A percentile compares a stretch with the other conserved stretches of the same genome.
Evolutionary conservation across 2,888 invertebrate genomes (phyloP).

Genomic region (Campaea margaritaria): DNA sequence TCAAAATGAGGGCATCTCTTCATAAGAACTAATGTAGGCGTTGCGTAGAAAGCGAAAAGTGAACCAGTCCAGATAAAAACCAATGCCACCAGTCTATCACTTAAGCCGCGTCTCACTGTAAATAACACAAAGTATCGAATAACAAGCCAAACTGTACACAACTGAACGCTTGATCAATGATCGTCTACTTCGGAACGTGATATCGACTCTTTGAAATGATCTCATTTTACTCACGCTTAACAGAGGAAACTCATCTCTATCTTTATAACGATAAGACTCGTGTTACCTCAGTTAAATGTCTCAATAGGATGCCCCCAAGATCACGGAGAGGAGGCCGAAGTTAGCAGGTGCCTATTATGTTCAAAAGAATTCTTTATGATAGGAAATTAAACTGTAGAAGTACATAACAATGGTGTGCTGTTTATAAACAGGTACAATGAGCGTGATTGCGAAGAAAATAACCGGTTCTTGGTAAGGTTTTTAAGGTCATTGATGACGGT

Average conservation of each 20-base stretch:
- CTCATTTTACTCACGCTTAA: constrained; percentile 17
- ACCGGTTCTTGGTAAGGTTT: constrained; percentile 22
- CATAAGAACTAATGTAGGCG: constrained; percentile 13
- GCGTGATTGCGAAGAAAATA: constrained; percentile 16
- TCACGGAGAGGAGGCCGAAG: constrained; percentile 39
- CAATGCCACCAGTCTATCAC: constrained; percentile 15
- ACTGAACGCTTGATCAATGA: constrained; percentile 37
- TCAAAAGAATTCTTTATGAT: constrained; percentile 27
- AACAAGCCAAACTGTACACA: constrained; percentile 33
- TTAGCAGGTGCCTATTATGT: constrained; percentile 34
- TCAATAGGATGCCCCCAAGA: constrained; percentile 30
- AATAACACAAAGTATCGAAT: constrained; percentile 30
- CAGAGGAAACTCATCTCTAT: constrained; percentile 29
- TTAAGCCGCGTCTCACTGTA: constrained; percentile 19
- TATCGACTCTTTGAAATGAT: constrained; percentile 30
- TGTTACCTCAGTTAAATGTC: background rate
- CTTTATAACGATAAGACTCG: background rate
- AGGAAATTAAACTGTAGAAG: constrained; percentile 23
- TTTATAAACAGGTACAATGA: constrained; percentile 21
- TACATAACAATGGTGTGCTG: constrained; percentile 21
- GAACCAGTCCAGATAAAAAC: constrained; percentile 14
- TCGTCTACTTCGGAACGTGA: constrained; percentile 29
- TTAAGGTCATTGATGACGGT: constrained; percentile 23
- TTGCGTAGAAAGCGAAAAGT: constrained; percentile 20
- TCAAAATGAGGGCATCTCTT: constrained; percentile 11